Conservation (phyloP, 2,113 vertebrate species). For the Toxostoma redivivum region DNA sequence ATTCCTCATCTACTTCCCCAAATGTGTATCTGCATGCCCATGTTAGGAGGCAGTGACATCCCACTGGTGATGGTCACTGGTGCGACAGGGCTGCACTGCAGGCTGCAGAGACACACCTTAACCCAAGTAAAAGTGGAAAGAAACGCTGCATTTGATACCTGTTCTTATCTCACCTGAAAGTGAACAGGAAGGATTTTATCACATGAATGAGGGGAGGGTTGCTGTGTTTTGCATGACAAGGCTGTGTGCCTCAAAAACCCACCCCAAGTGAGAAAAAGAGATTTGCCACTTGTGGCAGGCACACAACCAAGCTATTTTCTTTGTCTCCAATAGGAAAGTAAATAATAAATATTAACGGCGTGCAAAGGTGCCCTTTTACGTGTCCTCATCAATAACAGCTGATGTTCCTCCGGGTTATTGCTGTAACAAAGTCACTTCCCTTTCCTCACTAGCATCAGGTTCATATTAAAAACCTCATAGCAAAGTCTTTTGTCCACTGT, state of each 20-base stretch:
- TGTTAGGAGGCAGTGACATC: fast-evolving
- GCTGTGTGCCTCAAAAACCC: not conserved
- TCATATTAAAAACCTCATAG: not conserved
- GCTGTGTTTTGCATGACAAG: fast-evolving
- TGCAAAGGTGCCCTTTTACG: not conserved
- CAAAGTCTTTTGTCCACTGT: not conserved
- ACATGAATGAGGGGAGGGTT: not conserved
- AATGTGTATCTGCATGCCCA: not conserved
- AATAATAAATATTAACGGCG: not conserved
- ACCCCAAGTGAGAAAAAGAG: not conserved
- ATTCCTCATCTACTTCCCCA: not conserved
- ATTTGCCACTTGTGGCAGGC: not conserved
- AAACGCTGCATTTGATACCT: fast-evolving
- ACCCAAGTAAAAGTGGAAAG: not conserved
- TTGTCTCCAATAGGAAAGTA: not conserved
- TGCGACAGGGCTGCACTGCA: not conserved
- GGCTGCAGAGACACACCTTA: not conserved
- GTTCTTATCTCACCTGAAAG: not conserved
- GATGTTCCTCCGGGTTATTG: not conserved
- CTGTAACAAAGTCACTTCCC: not conserved
- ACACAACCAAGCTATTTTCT: not conserved
- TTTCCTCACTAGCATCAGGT: not conserved
- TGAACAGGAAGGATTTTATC: not conserved
- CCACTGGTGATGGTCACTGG: not conserved
- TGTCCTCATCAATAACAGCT: not conserved